Base-by-base conservation (phyloP, 2,113 vertebrate species). In the Hiodon alosoides region DNA sequence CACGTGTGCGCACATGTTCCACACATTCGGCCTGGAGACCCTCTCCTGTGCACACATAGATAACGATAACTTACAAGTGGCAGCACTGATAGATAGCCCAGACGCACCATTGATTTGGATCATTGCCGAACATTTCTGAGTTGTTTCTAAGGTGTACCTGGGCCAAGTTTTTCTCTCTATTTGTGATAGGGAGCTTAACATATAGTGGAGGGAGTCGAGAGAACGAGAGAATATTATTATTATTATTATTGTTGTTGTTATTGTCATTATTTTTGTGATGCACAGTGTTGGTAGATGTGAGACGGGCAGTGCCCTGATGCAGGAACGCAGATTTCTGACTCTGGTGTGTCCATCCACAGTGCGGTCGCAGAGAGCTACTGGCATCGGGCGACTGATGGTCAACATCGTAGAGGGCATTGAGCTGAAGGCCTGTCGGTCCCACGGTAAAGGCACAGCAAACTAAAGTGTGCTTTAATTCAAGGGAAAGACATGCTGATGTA, bases 401-500 rank as follows among this genome's bases (percentile, higher is more conserved):
- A 99, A 99, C 70, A 94, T 99, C 0, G 97, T 99, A 0, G 97
- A 99, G 88, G 97, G 97, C 71, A 98, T 99, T 2, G 97, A 99
- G 69, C 83, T 99, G 6, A 99, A 99, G 77, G 96, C 97, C 72
- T 99, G 97, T 75, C 93, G 97, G 13, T 98, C 97, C 0, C 96
- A 98, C 0, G 96, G 97, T 99, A 85, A 89, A 86, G 59, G 48
- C 46, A 70, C 52, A 59, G 0, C 2, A 46, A n/a, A 17, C 53
- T 17, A 50, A 9, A 50, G 5, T 31, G 31, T 3, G 50, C 11
- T n/a, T 59, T 60, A 16, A 8, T 8, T 7, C 31, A 4, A 7
- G n/a, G 11, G 52, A 17, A 50, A 11, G 1, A 72, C 6, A 51
- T 10, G 7, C 53, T 8, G 48, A 16, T 5, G 46, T 54, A 57